Base-by-base conservation (phyloP, 1,140 invertebrate species). In the Lethocerus indicus region DNA sequence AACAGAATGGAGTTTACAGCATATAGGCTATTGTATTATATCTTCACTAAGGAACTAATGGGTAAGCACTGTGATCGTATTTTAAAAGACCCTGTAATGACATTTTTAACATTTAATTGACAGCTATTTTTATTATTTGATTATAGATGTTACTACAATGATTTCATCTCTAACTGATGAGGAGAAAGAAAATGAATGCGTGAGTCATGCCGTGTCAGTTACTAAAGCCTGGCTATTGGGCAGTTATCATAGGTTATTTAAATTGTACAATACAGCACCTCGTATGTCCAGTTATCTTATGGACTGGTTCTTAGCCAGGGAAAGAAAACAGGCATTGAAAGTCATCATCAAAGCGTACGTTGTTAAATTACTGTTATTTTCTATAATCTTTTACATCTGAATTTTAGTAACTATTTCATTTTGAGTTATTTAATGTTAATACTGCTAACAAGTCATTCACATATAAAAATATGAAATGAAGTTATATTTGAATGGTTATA, bases 311-410 rank as follows among this genome's bases (percentile, higher is more conserved):
- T 76, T 90, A 60, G 81, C 90, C 41, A 72, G 92, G 61, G 90
- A 94, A 63, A 72, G 93, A 61, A 94, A 89, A 68, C 67, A 72
- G 58, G 92, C 91, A 57, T 70, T 97, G 57, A 93, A 88, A 69
- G 71, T 72, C 60, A 86, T 97, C 64, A 78, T 97, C 56, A 97
- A 95, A 80, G 79, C 90, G 93, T 98, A 90, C 73, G 90, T 93
- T 65, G 56, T 59, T 37, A 28, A 7, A 25, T 20, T 9, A 14
- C 18, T 29, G 18, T 12, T 21, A 18, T 13, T 12, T 40, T 13
- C 7, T 23, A 24, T 25, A 23, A 41, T 36, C 14, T 25, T 7
- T 49, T 36, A 5, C 7, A 39, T 6, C 4, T 18, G 13, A 20
- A 52, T 12, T 28, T 29, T 48, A 53, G 28, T 29, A 23, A 23